phyloP scores from a whole-genome alignment of 2,888 invertebrate genomes.

The Cosmopolites sordidus region DNA sequence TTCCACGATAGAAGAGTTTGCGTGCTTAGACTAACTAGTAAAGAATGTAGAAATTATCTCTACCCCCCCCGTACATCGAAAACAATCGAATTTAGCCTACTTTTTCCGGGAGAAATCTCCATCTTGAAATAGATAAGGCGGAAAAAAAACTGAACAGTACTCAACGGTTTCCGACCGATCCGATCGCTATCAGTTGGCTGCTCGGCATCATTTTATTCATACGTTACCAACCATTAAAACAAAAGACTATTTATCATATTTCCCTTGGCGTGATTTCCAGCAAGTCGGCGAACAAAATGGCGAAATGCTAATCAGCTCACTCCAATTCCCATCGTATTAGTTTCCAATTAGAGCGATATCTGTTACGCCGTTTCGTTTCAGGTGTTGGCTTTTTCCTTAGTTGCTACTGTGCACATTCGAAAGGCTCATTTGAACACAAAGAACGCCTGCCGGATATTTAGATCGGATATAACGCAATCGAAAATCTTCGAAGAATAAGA shows the following conservation, averaged over 20 bases:
- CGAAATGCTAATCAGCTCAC: conserved; percentile 6
- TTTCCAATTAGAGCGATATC: conserved; percentile 4
- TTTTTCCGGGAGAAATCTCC: too few relatives aligned
- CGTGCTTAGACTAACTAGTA: too few relatives aligned
- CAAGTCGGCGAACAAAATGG: conserved; percentile 1
- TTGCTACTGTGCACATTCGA: not conserved
- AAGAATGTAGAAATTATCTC: too few relatives aligned
- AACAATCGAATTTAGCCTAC: too few relatives aligned
- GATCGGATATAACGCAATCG: too few relatives aligned
- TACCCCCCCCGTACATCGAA: too few relatives aligned
- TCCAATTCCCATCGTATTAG: conserved; percentile 9
- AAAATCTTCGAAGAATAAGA: too few relatives aligned
- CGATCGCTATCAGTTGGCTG: not conserved
- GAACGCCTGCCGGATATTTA: too few relatives aligned
- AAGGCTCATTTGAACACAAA: conserved; percentile 9
- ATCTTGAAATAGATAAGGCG: too few relatives aligned
- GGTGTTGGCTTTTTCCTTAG: conserved; percentile 3
- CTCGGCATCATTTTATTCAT: not conserved
- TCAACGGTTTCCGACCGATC: too few relatives aligned
- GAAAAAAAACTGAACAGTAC: too few relatives aligned
- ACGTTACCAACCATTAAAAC: conserved; percentile 12
- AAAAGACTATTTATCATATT: conserved; percentile 21
- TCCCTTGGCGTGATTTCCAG: conserved; percentile 8
- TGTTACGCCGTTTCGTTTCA: not conserved
- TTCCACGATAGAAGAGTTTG: too few relatives aligned